Evolutionary conservation across 2,113 vertebrate species (phyloP).

Genomic region (Tragulus kanchil): DNA sequence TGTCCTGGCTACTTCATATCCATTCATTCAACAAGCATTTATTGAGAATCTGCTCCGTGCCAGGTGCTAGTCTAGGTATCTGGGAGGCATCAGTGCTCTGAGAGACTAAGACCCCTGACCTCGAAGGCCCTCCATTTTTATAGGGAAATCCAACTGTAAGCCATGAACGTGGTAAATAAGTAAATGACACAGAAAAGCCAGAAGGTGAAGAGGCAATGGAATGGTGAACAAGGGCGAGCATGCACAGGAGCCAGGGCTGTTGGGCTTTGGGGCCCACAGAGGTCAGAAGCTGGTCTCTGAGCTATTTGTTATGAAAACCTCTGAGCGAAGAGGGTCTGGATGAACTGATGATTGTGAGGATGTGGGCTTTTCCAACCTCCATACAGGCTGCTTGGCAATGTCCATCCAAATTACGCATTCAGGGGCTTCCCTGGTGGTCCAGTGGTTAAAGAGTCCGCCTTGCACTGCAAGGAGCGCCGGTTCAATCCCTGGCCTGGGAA

Average conservation of each 20-base stretch:
- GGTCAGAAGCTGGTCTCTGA: neutral
- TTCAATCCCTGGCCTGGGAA: too few relatives aligned
- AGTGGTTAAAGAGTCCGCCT: too few relatives aligned
- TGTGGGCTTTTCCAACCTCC: neutral
- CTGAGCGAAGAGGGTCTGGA: neutral
- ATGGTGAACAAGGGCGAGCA: neutral
- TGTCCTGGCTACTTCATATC: neutral
- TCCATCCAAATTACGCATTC: neutral
- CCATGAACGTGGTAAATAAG: neutral
- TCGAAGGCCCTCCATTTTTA: neutral
- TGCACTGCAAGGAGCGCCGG: too few relatives aligned
- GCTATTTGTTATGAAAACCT: neutral
- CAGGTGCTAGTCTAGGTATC: neutral
- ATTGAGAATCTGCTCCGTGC: neutral
- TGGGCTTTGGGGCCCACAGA: neutral
- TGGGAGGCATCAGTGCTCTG: neutral
- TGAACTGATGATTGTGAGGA: neutral
- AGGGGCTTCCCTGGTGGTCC: too few relatives aligned
- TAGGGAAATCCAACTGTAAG: neutral
- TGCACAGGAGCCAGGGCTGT: fast-evolving
- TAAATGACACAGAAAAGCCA: neutral
- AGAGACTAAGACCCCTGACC: neutral
- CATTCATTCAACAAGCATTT: neutral
- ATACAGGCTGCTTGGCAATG: neutral
- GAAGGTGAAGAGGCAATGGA: neutral